phyloP scores from a whole-genome alignment of 2,797 vertebrate species.

The Phalanger gymnotis region DNA sequence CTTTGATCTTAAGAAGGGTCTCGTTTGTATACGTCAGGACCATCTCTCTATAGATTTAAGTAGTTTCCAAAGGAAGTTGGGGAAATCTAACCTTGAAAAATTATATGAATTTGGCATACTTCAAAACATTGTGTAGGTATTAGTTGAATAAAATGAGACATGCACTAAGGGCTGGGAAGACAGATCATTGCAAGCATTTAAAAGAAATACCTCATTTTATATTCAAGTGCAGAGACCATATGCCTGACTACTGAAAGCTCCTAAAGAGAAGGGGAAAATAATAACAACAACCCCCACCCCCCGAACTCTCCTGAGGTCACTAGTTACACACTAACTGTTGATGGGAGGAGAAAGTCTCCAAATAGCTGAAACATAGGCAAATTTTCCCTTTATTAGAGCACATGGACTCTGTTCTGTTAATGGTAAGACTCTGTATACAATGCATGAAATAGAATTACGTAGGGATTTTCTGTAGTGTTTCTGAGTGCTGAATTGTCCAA shows the following conservation, averaged over 20 bases:
- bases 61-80: conserved; percentile 58
- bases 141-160: conserved; percentile 73
- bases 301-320: conserved; percentile 75
- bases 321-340: conserved; percentile 76
- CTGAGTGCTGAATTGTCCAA: not conserved
- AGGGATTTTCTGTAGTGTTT: conserved; percentile 66
- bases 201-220: conserved; percentile 81
- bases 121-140: conserved; percentile 79
- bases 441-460: conserved; percentile 68
- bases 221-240: conserved; percentile 74
- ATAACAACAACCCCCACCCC: conserved; percentile 27
- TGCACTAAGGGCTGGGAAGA: conserved; percentile 70
- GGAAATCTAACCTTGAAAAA: conserved; percentile 73
- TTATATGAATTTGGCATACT: conserved; percentile 69
- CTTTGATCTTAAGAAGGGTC: conserved; percentile 74
- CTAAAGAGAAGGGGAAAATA: conserved; percentile 49
- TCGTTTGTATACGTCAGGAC: conserved; percentile 78
- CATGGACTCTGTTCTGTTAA: conserved; percentile 73
- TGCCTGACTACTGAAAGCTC: conserved; percentile 59
- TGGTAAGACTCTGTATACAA: conserved; percentile 64
- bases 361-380: conserved; percentile 78
- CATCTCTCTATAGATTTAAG: conserved; percentile 74
- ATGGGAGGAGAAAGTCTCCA: conserved; percentile 73
- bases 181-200: conserved; percentile 83
- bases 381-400: conserved; percentile 79